Conservation (phyloP, 1,140 invertebrate genomes). For the Aphaenogaster ashmeadi region DNA sequence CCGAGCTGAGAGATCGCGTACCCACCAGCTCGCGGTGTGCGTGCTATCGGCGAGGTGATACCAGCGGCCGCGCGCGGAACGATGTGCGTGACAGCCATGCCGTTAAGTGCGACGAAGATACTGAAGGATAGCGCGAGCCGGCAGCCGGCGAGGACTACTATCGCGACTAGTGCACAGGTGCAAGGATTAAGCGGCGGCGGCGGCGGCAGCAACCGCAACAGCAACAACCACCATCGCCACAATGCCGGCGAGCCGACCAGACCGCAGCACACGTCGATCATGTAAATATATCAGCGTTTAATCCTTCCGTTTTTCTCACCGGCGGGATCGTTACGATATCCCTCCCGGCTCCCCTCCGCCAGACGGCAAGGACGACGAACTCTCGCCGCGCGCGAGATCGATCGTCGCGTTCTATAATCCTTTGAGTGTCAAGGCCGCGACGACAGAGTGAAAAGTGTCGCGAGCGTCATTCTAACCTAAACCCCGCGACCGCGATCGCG, state of each 20-base stretch:
- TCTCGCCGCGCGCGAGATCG: conserved; percentile 34
- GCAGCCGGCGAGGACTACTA: conserved; percentile 77
- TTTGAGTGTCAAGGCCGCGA: conserved; percentile 53
- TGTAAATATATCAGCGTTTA: conserved; percentile 81
- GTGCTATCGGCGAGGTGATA: conserved; percentile 62
- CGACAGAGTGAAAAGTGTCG: conserved; percentile 48
- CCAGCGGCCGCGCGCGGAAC: conserved; percentile 66
- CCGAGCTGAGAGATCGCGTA: conserved; percentile 51
- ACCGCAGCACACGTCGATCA: conserved; percentile 85
- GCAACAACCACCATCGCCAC: conserved; percentile 38
- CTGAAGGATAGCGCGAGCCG: conserved; percentile 81
- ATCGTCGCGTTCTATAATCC: conserved; percentile 46
- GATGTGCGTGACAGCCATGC: conserved; percentile 85
- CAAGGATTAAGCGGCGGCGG: conserved; percentile 75
- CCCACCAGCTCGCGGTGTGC: conserved; percentile 56
- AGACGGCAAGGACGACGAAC: conserved; percentile 40
- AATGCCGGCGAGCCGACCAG: conserved; percentile 75
- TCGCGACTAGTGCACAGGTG: conserved; percentile 79
- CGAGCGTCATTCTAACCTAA: conserved; percentile 8
- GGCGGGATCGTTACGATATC: background rate
- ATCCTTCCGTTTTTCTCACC: conserved; percentile 27
- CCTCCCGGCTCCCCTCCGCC: background rate
- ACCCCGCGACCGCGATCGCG: background rate
- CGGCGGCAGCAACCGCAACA: conserved; percentile 58
- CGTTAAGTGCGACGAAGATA: conserved; percentile 84